These are phyloP conservation scores for Tachycineta bicolor DNA, from an alignment of 2,113 vertebrate species.

Conservation along the genomic window DNA sequence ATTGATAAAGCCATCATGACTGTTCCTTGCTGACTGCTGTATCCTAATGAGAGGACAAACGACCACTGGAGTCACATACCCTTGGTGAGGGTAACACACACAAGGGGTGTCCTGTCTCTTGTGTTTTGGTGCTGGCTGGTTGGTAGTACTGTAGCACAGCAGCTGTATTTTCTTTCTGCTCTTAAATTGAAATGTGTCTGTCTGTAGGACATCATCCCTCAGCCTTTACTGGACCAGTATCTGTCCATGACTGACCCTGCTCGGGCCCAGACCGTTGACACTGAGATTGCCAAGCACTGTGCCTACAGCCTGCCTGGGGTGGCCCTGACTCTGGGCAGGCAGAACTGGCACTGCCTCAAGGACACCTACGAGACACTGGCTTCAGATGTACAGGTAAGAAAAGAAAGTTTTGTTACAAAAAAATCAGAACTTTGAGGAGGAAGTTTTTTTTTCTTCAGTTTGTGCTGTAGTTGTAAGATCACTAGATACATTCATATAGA, in stretches of 20 bases:
- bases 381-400: constrained; percentile 75
- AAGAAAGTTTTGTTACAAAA: background rate
- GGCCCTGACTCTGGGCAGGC: constrained; percentile 75
- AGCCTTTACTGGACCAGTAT: constrained; percentile 75
- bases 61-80: rapidly evolving
- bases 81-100: background rate
- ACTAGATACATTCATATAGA: background rate
- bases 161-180: background rate
- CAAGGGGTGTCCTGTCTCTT: background rate
- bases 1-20: background rate
- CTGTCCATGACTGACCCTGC: constrained; percentile 79
- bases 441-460: background rate
- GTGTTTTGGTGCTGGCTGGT: background rate
- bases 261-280: constrained; percentile 75
- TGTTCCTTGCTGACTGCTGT: background rate
- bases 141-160: background rate
- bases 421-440: background rate
- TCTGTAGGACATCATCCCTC: constrained; percentile 76
- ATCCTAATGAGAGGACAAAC: background rate
- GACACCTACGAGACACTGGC: constrained; percentile 72
- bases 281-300: constrained; percentile 77
- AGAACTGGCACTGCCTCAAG: constrained; percentile 81
- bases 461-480: background rate
- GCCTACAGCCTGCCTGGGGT: constrained; percentile 77
- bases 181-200: background rate